Evolutionary conservation across 2,113 vertebrate species (phyloP).

Genomic region (Cyanocitta stelleri): DNA sequence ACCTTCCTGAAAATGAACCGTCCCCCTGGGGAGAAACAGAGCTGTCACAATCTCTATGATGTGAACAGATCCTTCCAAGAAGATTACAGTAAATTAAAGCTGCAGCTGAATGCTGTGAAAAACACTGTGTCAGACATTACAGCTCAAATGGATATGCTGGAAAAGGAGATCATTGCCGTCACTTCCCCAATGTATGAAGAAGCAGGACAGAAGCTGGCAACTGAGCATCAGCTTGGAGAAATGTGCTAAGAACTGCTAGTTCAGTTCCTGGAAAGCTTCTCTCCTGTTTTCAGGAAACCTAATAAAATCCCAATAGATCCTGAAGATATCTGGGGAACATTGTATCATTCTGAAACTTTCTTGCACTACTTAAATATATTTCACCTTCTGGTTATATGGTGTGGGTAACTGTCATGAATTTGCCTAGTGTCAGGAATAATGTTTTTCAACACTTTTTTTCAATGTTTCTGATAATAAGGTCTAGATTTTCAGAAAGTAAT

Average conservation of each 20-base stretch:
- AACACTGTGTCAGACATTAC: slow-evolving; percentile 61
- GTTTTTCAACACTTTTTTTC: background rate
- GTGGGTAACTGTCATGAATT: background rate
- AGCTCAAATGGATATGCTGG: slow-evolving; percentile 59
- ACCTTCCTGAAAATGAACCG: slow-evolving; percentile 22
- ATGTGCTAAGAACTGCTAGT: background rate
- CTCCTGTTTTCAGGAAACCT: background rate
- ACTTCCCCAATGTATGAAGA: background rate
- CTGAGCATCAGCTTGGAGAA: background rate
- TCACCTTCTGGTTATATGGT: background rate
- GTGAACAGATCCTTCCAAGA: slow-evolving; percentile 55
- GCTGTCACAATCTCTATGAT: background rate
- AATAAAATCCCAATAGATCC: background rate
- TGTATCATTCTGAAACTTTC: background rate
- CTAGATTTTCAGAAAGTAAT: background rate
- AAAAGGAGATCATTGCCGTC: slow-evolving; percentile 58
- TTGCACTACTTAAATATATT: background rate
- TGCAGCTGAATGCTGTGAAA: slow-evolving; percentile 63
- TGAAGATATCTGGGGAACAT: background rate
- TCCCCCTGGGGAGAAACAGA: slow-evolving; percentile 30
- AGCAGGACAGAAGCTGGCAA: slow-evolving; percentile 12
- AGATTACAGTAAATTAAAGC: slow-evolving; percentile 61
- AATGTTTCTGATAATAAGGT: background rate
- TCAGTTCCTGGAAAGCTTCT: background rate
- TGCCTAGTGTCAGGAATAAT: background rate